Evolutionary conservation across 1,140 invertebrate species (phyloP), one percentile per base, ranked within the genome.

Genomic region (Trichomalopsis sarcophagae): DNA sequence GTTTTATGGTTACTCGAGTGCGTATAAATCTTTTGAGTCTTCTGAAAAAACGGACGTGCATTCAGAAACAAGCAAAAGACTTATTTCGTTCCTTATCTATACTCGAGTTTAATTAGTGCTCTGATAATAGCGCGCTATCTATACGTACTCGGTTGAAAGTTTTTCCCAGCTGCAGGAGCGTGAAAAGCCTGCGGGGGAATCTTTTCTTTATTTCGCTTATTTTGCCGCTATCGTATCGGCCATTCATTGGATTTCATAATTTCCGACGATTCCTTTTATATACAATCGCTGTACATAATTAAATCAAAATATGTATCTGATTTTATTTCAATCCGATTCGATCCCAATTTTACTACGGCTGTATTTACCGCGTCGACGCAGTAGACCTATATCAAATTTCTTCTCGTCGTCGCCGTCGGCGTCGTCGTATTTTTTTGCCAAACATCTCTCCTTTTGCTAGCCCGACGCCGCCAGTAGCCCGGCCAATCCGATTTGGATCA

Each of bases 401-500:
- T 69, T 27, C 27, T 40, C 36, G 1, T 79, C 14, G 33, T 79
- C 5, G 33, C 33, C 33, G 33, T 6, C 33, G 3, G 33, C 33
- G 33, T 36, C 2, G 33, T 36, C 5, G 33, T 36, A 10, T 76
- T 73, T 23, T 71, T 68, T 80, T n/a, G 2, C 36, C 33, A 55
- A 84, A 40, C 33, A 62, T 66, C 50, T 71, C 77, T 80, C 9
- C 77, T 84, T 84, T 80, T 40, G 47, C 62, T 77, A 69, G 33
- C 11, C 17, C 17, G 17, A 21, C 55, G 17, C 6, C 74, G 69
- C 11, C 23, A 21, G 4, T 9, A 30, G 30, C 44, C n/a, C 13
- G 44, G 21, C 23, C 71, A 85, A 85, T 85, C 71, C 78, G 84
- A 85, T 85, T 85, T 85, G 84, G 79, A 85, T 85, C 78, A 85